Percentiles rank a stretch among this genome's conserved stretches.
Conservation (phyloP, 2,888 invertebrate species). For the Dugesia japonica region DNA sequence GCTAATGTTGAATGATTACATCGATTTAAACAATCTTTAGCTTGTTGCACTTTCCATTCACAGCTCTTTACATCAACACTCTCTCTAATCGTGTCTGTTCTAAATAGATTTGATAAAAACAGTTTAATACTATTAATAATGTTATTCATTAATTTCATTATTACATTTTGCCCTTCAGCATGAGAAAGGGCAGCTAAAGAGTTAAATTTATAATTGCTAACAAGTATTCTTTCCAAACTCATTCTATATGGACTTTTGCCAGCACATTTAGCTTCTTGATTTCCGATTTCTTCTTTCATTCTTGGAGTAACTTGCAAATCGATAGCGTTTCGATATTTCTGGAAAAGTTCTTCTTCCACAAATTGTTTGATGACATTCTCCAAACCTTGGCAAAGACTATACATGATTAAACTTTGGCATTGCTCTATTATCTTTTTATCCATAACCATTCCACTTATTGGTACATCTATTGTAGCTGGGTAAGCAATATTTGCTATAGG, state of each 20-base stretch:
- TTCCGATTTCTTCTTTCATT: neutral
- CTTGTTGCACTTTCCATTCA: neutral
- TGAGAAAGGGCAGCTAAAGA: neutral
- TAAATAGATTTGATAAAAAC: neutral
- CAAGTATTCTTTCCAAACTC: neutral
- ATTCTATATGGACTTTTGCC: neutral
- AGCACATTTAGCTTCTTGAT: neutral
- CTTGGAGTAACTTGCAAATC: neutral
- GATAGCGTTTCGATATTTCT: neutral
- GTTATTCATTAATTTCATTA: neutral
- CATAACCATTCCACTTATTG: neutral
- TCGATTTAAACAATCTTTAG: neutral
- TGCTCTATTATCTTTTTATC: neutral
- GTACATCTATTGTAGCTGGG: neutral
- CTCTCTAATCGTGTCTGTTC: neutral
- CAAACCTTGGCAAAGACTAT: neutral
- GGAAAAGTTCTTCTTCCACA: neutral
- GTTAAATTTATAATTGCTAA: neutral
- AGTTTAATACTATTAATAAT: neutral
- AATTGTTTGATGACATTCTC: conserved; percentile 8
- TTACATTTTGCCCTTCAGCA: neutral
- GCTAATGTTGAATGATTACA: neutral
- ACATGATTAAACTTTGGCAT: neutral
- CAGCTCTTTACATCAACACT: neutral
- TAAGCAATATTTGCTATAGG: neutral